These are phyloP conservation scores for Corythornis cristatus DNA, from an alignment of 2,113 vertebrate species.

Conservation along the genomic window DNA sequence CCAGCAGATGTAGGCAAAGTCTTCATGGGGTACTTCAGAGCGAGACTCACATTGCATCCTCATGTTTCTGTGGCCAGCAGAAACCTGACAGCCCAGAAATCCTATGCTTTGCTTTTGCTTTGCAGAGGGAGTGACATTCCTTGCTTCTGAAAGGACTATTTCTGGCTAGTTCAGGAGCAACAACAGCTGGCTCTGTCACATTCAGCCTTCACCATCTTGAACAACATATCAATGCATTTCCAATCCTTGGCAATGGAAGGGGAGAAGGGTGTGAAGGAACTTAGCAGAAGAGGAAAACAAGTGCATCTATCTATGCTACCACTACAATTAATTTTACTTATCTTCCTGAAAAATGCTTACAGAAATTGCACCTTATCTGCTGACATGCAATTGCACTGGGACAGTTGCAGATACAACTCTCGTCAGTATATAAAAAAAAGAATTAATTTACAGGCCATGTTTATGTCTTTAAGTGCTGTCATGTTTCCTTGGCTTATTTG, in stretches of 20 bases:
- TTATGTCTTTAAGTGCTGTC: background rate
- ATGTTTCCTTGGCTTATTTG: background rate
- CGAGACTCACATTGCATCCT: background rate
- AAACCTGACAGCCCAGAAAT: constrained; percentile 26
- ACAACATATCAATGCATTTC: background rate
- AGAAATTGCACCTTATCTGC: background rate
- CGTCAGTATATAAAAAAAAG: no score
- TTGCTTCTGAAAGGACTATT: constrained; percentile 6
- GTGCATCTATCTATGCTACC: background rate
- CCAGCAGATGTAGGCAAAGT: constrained; percentile 20
- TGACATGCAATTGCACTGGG: background rate
- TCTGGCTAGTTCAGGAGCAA: constrained; percentile 4
- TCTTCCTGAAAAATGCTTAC: background rate
- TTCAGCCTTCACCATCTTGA: background rate
- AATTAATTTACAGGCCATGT: background rate
- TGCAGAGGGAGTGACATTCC: background rate
- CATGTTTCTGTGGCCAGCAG: constrained; percentile 15
- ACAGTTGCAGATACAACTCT: background rate
- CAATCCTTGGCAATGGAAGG: background rate
- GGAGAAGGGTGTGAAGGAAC: background rate
- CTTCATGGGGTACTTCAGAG: background rate
- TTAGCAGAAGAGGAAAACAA: background rate
- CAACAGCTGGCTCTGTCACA: background rate
- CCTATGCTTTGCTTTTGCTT: background rate
- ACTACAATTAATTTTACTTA: background rate